Evolutionary conservation across 2,113 vertebrate genomes (phyloP).

Genomic region (Pluvialis apricaria): DNA sequence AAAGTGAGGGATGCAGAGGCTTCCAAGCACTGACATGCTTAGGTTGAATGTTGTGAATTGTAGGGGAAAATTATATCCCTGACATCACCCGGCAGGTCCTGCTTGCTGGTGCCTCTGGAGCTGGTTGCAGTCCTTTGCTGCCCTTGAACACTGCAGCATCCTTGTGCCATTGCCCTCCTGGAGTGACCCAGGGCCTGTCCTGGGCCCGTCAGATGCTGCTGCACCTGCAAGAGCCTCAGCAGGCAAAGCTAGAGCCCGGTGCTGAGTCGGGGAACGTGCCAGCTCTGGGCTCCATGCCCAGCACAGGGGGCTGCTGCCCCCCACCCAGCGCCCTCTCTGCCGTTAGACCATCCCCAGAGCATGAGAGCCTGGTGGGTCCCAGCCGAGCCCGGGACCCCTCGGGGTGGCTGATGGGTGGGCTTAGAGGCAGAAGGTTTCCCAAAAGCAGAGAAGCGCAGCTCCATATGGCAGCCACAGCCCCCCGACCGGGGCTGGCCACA

Average conservation of each 20-base stretch:
- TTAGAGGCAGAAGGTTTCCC: neutral
- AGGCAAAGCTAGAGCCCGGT: neutral
- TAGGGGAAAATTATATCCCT: neutral
- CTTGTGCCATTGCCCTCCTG: fast-evolving
- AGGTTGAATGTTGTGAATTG: neutral
- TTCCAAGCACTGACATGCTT: neutral
- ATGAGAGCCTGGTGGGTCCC: neutral
- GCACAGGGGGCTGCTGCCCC: neutral
- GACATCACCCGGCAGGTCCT: neutral
- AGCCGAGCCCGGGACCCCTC: fast-evolving
- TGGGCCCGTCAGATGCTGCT: neutral
- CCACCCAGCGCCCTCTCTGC: neutral
- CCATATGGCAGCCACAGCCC: neutral
- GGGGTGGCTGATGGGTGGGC: fast-evolving
- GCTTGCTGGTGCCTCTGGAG: neutral
- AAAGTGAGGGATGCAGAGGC: neutral
- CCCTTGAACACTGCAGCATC: neutral
- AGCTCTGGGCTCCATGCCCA: neutral
- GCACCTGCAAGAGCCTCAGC: neutral
- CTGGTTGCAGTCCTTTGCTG: neutral
- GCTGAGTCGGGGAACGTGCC: neutral
- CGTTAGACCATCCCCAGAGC: neutral
- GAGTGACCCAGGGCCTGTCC: neutral
- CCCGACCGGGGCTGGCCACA: neutral
- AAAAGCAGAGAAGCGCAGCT: neutral